Conservation (phyloP, 2,113 vertebrate genomes). For the Delphinapterus leucas region DNA sequence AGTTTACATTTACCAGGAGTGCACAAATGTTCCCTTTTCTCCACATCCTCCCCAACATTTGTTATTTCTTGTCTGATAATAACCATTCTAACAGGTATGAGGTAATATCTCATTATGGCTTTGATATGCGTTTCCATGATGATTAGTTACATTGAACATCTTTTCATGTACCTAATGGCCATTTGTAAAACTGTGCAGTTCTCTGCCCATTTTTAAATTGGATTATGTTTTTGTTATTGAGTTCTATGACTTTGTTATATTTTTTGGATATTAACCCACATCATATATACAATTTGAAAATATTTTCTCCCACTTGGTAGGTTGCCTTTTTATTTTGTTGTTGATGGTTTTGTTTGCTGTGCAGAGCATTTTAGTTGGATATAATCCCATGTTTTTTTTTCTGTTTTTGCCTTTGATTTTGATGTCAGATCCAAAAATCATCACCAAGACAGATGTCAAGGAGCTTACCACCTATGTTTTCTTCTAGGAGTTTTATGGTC, state of each 20-base stretch:
- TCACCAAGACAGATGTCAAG: background rate
- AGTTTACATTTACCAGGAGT: background rate
- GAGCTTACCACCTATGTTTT: background rate
- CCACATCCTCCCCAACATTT: background rate
- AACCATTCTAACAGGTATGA: background rate
- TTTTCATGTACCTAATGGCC: background rate
- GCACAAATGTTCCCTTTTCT: background rate
- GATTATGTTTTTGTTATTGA: background rate
- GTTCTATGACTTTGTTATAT: background rate
- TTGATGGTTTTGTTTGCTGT: background rate
- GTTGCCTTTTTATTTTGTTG: background rate
- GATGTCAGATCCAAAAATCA: background rate
- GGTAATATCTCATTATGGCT: background rate
- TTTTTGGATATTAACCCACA: background rate
- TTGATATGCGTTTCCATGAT: background rate
- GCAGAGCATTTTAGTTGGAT: background rate
- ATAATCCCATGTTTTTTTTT: background rate
- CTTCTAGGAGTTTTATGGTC: background rate
- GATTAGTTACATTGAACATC: background rate
- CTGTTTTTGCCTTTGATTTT: background rate
- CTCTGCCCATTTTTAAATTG: background rate
- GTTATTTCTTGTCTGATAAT: background rate
- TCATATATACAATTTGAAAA: background rate
- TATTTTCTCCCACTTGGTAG: background rate
- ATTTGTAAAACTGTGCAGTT: background rate